Evolutionary conservation across 2,888 invertebrate genomes (phyloP), one percentile per base, ranked within the genome.

Genomic region (Branchellion lobata): DNA sequence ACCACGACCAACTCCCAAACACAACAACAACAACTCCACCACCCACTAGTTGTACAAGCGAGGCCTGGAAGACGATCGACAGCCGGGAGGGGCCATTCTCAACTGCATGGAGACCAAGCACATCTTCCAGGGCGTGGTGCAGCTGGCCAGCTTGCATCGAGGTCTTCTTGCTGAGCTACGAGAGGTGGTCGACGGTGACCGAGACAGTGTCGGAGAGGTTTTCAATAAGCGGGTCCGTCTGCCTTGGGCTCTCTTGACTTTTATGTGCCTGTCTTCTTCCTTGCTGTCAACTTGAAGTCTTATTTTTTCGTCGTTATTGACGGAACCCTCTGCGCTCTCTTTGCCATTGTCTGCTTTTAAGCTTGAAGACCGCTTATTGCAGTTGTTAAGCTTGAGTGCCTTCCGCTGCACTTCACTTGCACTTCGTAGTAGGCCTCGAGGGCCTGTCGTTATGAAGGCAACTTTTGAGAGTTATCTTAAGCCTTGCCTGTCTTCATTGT

Each of bases 91-190:
- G 31, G 84, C 87, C 1, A 83, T 88, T 27, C 85, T 88, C 80
- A 84, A 85, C 1, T 84, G 85, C 85, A 94, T 94, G 21, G 96
- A 97, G 90, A 91, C 94, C 80, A 94, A 94, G 89, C 92, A 94
- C 83, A 96, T 98, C 85, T 98, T 98, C 89, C 95, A 95, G 83
- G 95, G 96, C 87, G 91, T 98, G 87, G 93, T 94, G 83, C 94
- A 95, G 82, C 96, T 99, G 86, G 94, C 94, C 87, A 94, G 96
- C 86, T 92, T 95, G 80, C 98, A 99, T 88, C 91, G 92, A 87
- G 92, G 91, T 83, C 91, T 93, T 89, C 86, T 91, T 80, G 90
- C 91, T 83, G 86, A 87, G 51, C 82, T 90, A 78, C 89, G 90
- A 31, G 90, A 90, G 85, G 90, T 92, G 79, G 90, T 92, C 80